Evolutionary conservation across 1,140 invertebrate species (phyloP).

Genomic region (Lasioglossum baleicum): DNA sequence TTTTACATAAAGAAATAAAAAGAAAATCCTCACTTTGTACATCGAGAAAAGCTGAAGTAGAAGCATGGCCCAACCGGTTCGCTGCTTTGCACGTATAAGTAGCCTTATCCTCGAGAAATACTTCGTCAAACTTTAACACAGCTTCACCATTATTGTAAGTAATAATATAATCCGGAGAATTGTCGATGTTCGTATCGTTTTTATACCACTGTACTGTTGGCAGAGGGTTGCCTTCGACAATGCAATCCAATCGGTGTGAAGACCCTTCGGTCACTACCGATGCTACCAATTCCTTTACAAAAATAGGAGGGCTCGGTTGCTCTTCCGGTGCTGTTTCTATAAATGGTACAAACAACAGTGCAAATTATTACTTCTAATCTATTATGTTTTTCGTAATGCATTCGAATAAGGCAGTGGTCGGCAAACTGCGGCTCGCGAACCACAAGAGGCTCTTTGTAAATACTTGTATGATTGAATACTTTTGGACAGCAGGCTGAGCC

Average conservation of each 20-base stretch:
- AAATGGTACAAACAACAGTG: slow-evolving; percentile 33
- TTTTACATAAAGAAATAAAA: not conserved
- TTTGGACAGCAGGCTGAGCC: too few species aligned
- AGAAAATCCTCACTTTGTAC: slow-evolving; percentile 75
- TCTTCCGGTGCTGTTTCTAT: slow-evolving; percentile 84
- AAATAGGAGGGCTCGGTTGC: slow-evolving; percentile 84
- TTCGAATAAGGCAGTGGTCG: too few species aligned
- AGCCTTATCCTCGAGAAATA: slow-evolving; percentile 82
- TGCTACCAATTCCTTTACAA: slow-evolving; percentile 83
- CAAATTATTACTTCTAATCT: not conserved
- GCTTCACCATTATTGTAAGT: slow-evolving; percentile 85
- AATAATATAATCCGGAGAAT: slow-evolving; percentile 85
- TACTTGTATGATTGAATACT: too few species aligned
- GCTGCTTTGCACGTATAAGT: slow-evolving; percentile 86
- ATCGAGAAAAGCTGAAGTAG: slow-evolving; percentile 80
- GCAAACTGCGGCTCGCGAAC: too few species aligned
- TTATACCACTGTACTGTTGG: slow-evolving; percentile 91
- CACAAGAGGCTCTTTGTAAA: too few species aligned
- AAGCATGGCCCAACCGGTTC: slow-evolving; percentile 84
- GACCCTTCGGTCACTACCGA: slow-evolving; percentile 84
- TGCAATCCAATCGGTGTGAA: slow-evolving; percentile 85
- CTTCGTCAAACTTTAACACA: slow-evolving; percentile 83
- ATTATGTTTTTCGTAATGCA: too few species aligned
- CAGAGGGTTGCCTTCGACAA: slow-evolving; percentile 86
- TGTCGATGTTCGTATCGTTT: slow-evolving; percentile 86